Conservation (phyloP, 2,888 invertebrate species). For the Cheilosia pagana region DNA sequence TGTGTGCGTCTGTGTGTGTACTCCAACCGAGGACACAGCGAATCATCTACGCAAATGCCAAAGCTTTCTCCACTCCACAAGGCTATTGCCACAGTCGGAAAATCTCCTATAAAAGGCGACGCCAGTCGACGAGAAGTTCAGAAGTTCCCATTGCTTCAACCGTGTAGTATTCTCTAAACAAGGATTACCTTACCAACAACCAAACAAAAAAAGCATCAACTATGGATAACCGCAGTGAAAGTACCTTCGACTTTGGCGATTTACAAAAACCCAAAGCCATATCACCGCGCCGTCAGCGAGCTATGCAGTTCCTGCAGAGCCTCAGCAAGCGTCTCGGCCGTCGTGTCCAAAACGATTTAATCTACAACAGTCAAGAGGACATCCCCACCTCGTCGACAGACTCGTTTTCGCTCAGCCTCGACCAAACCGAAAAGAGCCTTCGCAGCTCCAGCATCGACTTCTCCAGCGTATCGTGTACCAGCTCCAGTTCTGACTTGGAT, state of each 20-base stretch:
- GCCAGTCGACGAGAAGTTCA: conserved; percentile 46
- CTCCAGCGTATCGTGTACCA: conserved; percentile 85
- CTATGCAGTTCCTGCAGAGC: conserved; percentile 72
- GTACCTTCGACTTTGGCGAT: conserved; percentile 56
- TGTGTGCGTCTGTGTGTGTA: neutral
- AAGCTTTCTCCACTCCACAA: conserved; percentile 17
- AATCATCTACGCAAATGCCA: conserved; percentile 58
- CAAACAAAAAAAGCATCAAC: conserved; percentile 11
- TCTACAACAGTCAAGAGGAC: conserved; percentile 84
- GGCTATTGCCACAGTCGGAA: conserved; percentile 27
- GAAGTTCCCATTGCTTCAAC: conserved; percentile 50
- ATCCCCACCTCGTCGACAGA: conserved; percentile 83
- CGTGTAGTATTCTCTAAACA: conserved; percentile 52
- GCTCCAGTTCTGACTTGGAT: conserved; percentile 84
- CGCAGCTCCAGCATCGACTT: conserved; percentile 81
- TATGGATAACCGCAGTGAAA: conserved; percentile 70
- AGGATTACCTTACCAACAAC: conserved; percentile 42
- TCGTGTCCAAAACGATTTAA: conserved; percentile 75
- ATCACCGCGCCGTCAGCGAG: conserved; percentile 72
- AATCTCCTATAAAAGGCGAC: conserved; percentile 62
- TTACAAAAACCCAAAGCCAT: conserved; percentile 60
- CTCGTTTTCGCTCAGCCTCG: conserved; percentile 81
- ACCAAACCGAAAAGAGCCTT: conserved; percentile 77
- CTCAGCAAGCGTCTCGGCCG: conserved; percentile 70
- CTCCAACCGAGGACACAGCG: conserved; percentile 25